phyloP scores from a whole-genome alignment of 2,797 vertebrate species.

The Zalophus californianus region DNA sequence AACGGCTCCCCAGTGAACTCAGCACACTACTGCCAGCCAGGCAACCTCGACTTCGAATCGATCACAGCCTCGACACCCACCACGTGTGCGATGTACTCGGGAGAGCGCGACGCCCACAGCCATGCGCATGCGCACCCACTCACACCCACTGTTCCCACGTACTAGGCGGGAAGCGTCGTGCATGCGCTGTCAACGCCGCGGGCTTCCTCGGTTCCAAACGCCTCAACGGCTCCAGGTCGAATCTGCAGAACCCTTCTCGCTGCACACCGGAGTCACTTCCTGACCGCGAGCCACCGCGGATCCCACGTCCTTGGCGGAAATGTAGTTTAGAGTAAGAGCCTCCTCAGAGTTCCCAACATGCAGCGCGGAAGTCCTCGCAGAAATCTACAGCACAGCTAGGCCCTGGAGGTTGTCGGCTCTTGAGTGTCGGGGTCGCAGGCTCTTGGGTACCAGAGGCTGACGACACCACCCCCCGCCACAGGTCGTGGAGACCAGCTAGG shows the following conservation, averaged over 20 bases:
- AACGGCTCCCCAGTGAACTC: background rate
- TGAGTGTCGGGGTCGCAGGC: background rate
- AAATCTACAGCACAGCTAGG: background rate
- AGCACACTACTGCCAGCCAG: too few species aligned
- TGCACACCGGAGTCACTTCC: background rate
- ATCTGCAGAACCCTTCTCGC: too few species aligned
- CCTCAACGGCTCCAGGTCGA: background rate
- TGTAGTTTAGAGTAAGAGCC: too few species aligned
- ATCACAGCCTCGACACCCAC: background rate
- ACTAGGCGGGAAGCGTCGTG: background rate
- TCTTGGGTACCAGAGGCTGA: background rate
- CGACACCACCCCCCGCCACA: too few species aligned
- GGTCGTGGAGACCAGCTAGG: background rate
- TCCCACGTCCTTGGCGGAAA: background rate
- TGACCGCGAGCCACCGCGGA: background rate
- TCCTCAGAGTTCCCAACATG: background rate
- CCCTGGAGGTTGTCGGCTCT: accelerated
- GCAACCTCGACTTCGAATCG: background rate
- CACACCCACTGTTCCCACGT: accelerated
- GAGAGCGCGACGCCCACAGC: background rate
- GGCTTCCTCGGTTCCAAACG: background rate
- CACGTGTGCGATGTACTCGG: accelerated
- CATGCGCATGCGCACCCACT: background rate
- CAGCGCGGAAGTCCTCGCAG: background rate
- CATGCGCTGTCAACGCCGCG: background rate